These are phyloP conservation scores for Lacerta agilis DNA, from an alignment of 2,797 vertebrate genomes.

Conservation along the genomic window DNA sequence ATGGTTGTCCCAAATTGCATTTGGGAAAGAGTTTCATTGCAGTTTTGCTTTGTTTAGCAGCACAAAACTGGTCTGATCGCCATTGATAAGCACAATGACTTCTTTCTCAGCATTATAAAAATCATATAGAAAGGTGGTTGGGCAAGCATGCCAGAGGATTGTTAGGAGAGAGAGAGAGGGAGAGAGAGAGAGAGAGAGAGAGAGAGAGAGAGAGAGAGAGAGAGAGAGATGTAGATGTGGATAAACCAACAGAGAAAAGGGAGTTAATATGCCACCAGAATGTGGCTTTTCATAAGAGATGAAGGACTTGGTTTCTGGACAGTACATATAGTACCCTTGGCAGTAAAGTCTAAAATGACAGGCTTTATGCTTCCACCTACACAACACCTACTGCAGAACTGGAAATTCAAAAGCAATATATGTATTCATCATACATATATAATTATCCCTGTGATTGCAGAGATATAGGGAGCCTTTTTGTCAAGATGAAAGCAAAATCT, in stretches of 20 bases:
- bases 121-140: constrained; percentile 29
- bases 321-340: constrained; percentile 58
- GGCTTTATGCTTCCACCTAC: constrained; percentile 51
- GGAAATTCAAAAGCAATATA: constrained; percentile 22
- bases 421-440: constrained; percentile 23
- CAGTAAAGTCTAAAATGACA: constrained; percentile 57
- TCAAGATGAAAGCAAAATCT: constrained; percentile 22
- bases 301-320: constrained; percentile 50
- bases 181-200: background rate
- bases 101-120: constrained; percentile 51
- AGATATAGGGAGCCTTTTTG: constrained; percentile 32
- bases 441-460: constrained; percentile 45
- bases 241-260: constrained; percentile 13
- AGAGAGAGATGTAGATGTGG: background rate
- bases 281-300: background rate
- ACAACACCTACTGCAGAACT: constrained; percentile 32
- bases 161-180: background rate
- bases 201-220: background rate
- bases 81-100: constrained; percentile 28
- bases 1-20: background rate
- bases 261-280: constrained; percentile 38
- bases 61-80: background rate
- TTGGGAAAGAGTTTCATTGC: background rate
- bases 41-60: background rate
- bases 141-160: constrained; percentile 20